Evolutionary conservation across 2,797 vertebrate species (phyloP).

Genomic region (Tapera naevia): DNA sequence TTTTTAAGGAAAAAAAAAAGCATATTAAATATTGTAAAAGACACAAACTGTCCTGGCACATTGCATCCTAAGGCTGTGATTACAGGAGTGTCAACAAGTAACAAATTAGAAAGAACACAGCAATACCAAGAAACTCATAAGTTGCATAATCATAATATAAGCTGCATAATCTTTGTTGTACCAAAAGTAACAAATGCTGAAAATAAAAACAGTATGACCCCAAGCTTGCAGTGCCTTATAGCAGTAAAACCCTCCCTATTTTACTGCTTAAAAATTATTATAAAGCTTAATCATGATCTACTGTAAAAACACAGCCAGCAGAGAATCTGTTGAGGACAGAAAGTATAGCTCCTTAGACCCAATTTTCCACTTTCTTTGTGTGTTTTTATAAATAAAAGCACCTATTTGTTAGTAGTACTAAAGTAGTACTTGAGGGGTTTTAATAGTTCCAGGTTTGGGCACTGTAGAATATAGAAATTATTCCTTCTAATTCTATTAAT

Average conservation of each 20-base stretch:
- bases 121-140: background rate
- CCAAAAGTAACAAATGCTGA: background rate
- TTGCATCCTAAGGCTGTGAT: background rate
- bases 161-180: background rate
- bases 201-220: background rate
- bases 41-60: background rate
- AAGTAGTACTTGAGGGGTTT: background rate
- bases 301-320: background rate
- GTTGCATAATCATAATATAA: background rate
- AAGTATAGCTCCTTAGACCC: background rate
- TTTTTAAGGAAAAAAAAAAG: background rate
- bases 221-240: background rate
- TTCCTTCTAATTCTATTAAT: background rate
- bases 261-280: background rate
- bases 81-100: background rate
- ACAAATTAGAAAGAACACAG: background rate
- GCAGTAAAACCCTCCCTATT: background rate
- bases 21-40: background rate
- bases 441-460: background rate
- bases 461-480: background rate
- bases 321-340: background rate
- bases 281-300: background rate
- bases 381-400: background rate
- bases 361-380: background rate
- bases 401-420: background rate